These are phyloP conservation scores for Thecocarcelia acutangulata DNA, from an alignment of 2,888 invertebrate genomes.

Conservation along the genomic window DNA sequence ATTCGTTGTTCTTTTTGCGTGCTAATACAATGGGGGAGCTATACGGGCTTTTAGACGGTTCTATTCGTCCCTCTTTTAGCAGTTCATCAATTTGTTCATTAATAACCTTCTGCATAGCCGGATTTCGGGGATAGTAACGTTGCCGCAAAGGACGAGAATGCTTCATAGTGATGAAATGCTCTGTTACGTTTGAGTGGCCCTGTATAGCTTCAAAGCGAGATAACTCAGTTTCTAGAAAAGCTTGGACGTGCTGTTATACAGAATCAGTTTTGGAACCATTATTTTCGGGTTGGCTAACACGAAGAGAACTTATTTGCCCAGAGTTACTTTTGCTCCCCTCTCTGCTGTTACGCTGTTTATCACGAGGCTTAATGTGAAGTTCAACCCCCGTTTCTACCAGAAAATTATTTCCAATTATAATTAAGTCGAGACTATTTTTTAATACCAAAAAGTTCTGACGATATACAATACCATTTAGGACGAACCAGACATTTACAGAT, in stretches of 20 bases:
- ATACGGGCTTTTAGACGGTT: conserved; percentile 43
- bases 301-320: background rate
- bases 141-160: too few relatives aligned
- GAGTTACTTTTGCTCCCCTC: background rate
- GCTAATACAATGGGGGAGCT: conserved; percentile 42
- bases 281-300: background rate
- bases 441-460: conserved; percentile 13
- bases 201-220: conserved; percentile 2
- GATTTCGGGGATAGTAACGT: conserved; percentile 43
- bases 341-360: too few relatives aligned
- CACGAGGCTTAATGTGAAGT: background rate
- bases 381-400: background rate
- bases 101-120: conserved; percentile 39
- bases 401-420: conserved; percentile 2
- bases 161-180: too few relatives aligned
- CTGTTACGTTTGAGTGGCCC: background rate
- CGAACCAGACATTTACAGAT: background rate
- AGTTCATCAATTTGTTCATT: conserved; percentile 34
- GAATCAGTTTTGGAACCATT: background rate
- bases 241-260: background rate
- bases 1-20: conserved; percentile 27
- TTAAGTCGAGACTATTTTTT: background rate
- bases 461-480: background rate
- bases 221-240: conserved; percentile 21
- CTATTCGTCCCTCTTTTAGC: conserved; percentile 12